Evolutionary conservation across 2,113 vertebrate genomes (phyloP).

Genomic region (Seriola quinqueradiata): DNA sequence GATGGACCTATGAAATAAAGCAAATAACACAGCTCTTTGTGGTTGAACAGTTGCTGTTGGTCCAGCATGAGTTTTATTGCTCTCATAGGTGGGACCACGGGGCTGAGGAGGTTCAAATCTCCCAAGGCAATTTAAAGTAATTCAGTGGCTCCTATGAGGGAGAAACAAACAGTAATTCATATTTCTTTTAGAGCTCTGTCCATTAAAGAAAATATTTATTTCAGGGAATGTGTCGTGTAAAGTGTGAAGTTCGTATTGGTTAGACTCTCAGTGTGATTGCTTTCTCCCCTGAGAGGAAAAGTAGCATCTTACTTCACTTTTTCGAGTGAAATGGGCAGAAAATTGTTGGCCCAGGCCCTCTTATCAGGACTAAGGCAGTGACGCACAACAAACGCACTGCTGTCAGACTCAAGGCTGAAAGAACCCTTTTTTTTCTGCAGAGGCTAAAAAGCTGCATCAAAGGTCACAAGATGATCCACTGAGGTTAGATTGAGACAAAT

Average conservation of each 20-base stretch:
- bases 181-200: neutral
- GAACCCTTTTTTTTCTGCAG: neutral
- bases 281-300: neutral
- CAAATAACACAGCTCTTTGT: too few relatives aligned
- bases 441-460: neutral
- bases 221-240: neutral
- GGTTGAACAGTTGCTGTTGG: too few relatives aligned
- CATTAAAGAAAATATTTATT: neutral
- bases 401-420: neutral
- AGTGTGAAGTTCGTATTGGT: neutral
- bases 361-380: neutral
- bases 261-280: neutral
- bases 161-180: neutral
- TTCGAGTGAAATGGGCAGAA: neutral
- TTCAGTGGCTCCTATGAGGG: too few relatives aligned
- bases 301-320: neutral
- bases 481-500: neutral
- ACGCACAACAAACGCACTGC: neutral
- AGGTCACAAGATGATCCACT: neutral
- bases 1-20: too few relatives aligned
- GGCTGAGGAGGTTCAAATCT: too few relatives aligned
- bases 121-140: too few relatives aligned
- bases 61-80: too few relatives aligned
- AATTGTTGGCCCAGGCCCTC: slow-evolving; percentile 5
- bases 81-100: too few relatives aligned